phyloP scores from a whole-genome alignment of 2,888 invertebrate genomes.

The Zaprionus lineosus region DNA sequence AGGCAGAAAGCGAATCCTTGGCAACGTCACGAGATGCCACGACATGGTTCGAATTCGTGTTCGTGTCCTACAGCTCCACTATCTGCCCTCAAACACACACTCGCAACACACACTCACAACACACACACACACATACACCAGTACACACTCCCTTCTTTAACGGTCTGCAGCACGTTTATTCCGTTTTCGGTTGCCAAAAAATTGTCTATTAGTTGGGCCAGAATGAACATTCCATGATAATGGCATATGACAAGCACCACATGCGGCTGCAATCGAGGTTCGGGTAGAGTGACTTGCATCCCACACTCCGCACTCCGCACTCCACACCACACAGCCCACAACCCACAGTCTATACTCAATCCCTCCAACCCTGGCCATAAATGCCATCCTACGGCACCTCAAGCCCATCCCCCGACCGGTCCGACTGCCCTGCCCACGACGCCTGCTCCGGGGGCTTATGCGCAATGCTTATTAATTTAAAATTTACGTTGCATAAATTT shows the following conservation, averaged over 20 bases:
- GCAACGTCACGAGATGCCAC: constrained; percentile 67
- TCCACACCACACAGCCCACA: no score
- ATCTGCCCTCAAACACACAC: background rate
- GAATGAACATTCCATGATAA: constrained; percentile 73
- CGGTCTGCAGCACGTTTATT: constrained; percentile 51
- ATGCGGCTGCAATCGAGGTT: constrained; percentile 64
- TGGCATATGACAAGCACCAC: constrained; percentile 77
- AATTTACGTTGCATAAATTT: constrained; percentile 72
- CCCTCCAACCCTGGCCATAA: no score
- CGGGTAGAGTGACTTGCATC: constrained; percentile 10
- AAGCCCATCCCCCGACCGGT: background rate
- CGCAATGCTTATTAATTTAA: constrained; percentile 74
- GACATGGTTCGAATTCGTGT: constrained; percentile 41
- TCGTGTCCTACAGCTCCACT: background rate
- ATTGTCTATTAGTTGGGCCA: constrained; percentile 78
- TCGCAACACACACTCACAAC: constrained; percentile 5
- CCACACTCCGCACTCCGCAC: no score
- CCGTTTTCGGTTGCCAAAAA: constrained; percentile 74
- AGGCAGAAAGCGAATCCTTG: constrained; percentile 64
- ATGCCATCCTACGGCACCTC: no score
- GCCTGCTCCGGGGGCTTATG: constrained; percentile 37
- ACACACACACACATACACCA: background rate
- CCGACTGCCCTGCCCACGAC: background rate
- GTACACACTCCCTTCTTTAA: constrained; percentile 1
- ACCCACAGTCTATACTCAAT: no score